Conservation (phyloP, 2,797 vertebrate genomes). For the Anabacerthia variegaticeps region DNA sequence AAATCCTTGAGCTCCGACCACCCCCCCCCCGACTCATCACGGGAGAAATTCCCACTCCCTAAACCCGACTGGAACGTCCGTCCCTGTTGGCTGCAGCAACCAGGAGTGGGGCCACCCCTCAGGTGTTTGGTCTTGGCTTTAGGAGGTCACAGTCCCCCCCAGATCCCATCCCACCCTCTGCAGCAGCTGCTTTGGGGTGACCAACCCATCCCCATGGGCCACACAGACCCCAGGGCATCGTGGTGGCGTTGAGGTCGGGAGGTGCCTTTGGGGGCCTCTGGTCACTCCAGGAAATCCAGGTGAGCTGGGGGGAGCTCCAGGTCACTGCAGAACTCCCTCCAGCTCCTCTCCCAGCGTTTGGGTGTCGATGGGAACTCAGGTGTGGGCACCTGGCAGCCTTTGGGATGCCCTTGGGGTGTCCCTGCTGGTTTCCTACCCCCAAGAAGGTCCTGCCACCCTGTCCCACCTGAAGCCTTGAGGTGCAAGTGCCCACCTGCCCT, state of each 20-base stretch:
- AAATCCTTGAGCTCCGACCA: fast-evolving
- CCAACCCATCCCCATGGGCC: not conserved
- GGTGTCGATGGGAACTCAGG: not conserved
- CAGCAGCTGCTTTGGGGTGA: not conserved
- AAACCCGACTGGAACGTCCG: fast-evolving
- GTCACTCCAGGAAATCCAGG: not conserved
- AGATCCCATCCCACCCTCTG: not conserved
- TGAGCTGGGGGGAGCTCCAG: not conserved
- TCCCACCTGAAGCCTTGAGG: not conserved
- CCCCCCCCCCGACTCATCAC: too few relatives aligned
- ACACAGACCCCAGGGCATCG: fast-evolving
- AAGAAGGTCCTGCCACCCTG: not conserved
- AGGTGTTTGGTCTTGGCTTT: not conserved
- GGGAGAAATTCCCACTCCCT: fast-evolving
- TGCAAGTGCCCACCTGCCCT: too few relatives aligned
- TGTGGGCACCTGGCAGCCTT: not conserved
- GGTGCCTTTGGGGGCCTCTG: not conserved
- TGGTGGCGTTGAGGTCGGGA: not conserved
- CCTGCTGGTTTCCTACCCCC: too few relatives aligned
- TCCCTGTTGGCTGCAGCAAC: too few relatives aligned
- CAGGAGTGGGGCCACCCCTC: not conserved
- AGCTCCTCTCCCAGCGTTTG: fast-evolving
- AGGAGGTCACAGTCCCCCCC: not conserved
- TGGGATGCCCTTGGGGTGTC: not conserved
- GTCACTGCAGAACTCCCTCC: not conserved